Base-by-base conservation (phyloP, 2,888 invertebrate species). In the Ectemnius continuus region DNA sequence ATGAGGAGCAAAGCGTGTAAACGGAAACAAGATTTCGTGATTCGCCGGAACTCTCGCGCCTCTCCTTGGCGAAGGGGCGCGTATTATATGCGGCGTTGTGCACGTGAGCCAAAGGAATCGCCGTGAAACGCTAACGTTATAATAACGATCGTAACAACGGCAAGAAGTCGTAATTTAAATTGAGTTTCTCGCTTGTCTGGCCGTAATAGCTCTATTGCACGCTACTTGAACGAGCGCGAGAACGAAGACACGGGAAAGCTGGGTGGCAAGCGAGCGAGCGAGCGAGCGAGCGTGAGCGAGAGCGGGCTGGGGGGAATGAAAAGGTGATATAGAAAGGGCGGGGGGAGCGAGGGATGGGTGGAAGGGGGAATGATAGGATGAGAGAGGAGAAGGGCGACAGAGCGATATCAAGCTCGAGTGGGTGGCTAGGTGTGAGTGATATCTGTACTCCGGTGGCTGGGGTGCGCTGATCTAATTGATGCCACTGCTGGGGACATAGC, bases 391-490 rank as follows among this genome's bases (percentile, higher is more conserved):
- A 61, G 45, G 58, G 46, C 20, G 62, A 48, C 26, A 16, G 18
- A 65, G 14, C n/a, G 66, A 73, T 36, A 36, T 36, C 36, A 62
- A 73, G 73, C 69, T 56, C 70, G 73, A 61, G 71, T 72, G 80
- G 63, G 80, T 79, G 81, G 83, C 84, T 84, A 80, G 85, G 85
- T 87, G 87, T 82, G 85, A 87, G 84, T 84, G 82, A 79, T 83
- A 81, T 82, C 81, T 82, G 80, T 36, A 52, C 82, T 78, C 79
- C 75, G 70, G 76, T 75, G 79, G 79, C 81, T 85, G 81, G 89
- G 89, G 88, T 87, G 88, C 81, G 82, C 79, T 89, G 87, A 90
- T 89, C 86, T 89, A 90, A 90, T 90, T 90, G 88, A 88, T 89
- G 80, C 59, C 72, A 65, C 66, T 61, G 79, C 76, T 86, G 83